Percentiles rank a stretch among this genome's conserved stretches.
phyloP scores from a whole-genome alignment of 2,888 invertebrate genomes.

The Pinctada fucata region DNA sequence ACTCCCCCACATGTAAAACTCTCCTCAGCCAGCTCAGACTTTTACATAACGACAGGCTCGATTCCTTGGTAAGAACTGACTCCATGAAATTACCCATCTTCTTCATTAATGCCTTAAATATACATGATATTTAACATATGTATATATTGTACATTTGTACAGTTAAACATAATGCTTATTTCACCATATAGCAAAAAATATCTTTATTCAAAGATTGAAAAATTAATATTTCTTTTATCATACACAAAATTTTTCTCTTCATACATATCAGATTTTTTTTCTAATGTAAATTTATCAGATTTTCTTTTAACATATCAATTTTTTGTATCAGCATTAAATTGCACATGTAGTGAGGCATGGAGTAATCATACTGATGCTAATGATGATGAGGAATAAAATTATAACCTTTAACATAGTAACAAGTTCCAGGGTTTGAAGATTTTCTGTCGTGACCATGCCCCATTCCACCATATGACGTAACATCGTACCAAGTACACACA shows the following conservation, averaged over 20 bases:
- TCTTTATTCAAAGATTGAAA: too few species aligned
- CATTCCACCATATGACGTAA: slow-evolving; percentile 42
- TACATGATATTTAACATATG: background rate
- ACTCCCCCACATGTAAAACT: slow-evolving; percentile 36
- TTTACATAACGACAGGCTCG: slow-evolving; percentile 34
- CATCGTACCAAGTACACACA: slow-evolving; percentile 39
- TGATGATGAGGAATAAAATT: background rate
- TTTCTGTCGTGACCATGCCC: slow-evolving; percentile 35
- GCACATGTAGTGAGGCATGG: too few species aligned
- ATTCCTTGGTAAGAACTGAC: slow-evolving; percentile 53
- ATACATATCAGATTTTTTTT: too few species aligned
- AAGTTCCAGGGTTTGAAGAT: slow-evolving; percentile 24
- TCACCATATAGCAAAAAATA: too few species aligned
- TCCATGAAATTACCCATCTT: slow-evolving; percentile 48
- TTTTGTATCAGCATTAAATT: too few species aligned
- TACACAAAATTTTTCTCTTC: too few species aligned
- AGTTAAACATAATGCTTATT: too few species aligned
- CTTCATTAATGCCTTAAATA: slow-evolving; percentile 36
- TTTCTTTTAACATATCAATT: too few species aligned
- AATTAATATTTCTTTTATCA: too few species aligned
- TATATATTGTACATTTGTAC: too few species aligned
- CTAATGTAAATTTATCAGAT: too few species aligned
- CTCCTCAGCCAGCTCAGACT: slow-evolving; percentile 42
- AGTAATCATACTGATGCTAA: too few species aligned
- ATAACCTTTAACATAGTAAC: background rate